Base-by-base conservation (phyloP, 2,113 vertebrate species). In the Pardalotus punctatus region DNA sequence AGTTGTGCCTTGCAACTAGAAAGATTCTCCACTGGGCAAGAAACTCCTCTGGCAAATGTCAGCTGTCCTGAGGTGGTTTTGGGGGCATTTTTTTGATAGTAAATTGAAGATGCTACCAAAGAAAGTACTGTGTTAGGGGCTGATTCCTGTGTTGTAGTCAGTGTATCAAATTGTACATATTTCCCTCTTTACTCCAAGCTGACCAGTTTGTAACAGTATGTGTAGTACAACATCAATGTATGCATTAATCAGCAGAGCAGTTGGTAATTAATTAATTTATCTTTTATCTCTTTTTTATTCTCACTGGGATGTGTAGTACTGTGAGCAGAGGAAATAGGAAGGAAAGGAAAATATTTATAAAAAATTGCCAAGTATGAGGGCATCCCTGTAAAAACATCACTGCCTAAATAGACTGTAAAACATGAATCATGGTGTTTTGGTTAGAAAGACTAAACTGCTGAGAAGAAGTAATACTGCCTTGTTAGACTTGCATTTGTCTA, bases 231-330 rank as follows among this genome's bases (percentile, higher is more conserved):
- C 62, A 70, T 20, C 33, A 19, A 78, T 83, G 28, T 92, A 83
- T 88, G 62, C 64, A 71, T 86, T 93, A 86, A 91, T 93, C 88
- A 93, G 64, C 48, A 93, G 88, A 88, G 42, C 80, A 93, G 72
- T 76, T 93, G 83, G 64, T 81, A 83, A 84, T 95, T 90, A 93
- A 71, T 86, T 92, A 36, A 76, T 95, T 94, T 86, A 80, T 85
- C 64, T 73, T 72, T 73, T 80, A 54, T 91, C 29, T 65, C 27
- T 61, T 83, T 91, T 71, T 70, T 56, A 64, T 81, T 96, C 90
- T 87, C 47, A 17, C 78, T 90, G 43, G 58, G 67, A 78, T 81
- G 81, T 69, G 62, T 78, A 92, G 43, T 78, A 60, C 60, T 54
- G 38, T 81, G 48, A 74, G 85, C 71, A 95, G 92, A 88, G 64